Evolutionary conservation across 2,113 vertebrate genomes (phyloP), one percentile per base, ranked within the genome.

Genomic region (zebrafish (Danio rerio)): DNA sequence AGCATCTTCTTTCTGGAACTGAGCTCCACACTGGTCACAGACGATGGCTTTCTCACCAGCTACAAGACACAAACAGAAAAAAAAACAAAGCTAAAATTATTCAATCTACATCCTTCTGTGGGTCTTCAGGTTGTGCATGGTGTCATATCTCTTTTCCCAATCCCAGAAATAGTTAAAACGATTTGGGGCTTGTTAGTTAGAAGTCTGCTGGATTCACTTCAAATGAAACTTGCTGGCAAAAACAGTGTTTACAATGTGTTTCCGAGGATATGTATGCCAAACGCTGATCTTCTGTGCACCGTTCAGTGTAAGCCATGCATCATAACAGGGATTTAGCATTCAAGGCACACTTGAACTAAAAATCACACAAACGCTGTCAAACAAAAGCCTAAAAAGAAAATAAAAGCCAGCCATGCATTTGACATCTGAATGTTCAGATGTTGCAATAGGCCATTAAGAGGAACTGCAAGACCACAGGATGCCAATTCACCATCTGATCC

Each of bases 11-110:
- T 97, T 99, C 0, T 98, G 96, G 91, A 99, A 99, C 90, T 99
- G 98, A 83, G 97, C 96, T 0, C 98, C 98, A 0, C 98, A 99
- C 92, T 99, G 97, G 90, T 99, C 98, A 77, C 98, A 99, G 55
- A 98, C 96, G 52, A 98, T 96, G 91, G 96, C 96, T 89, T 99
- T 99, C 90, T 98, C 96, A 52, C 97, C 98, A 87, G 97, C 97
- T 99, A 89, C 0, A 91, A 71, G n/a, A n/a, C n/a, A 63, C 20
- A 68, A 63, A 21, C 31, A 7, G 78, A 43, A 59, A 59, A 49
- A 45, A 50, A n/a, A n/a, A n/a, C n/a, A n/a, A n/a, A n/a, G n/a
- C 16, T 74, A 5, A 6, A 74, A 6, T 58, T 20, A 66, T 53
- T 78, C 3, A 78, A 52, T 52, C n/a, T 50, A n/a, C n/a, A n/a